Conservation (phyloP, 2,888 invertebrate genomes). For the Acronicta leporina region DNA sequence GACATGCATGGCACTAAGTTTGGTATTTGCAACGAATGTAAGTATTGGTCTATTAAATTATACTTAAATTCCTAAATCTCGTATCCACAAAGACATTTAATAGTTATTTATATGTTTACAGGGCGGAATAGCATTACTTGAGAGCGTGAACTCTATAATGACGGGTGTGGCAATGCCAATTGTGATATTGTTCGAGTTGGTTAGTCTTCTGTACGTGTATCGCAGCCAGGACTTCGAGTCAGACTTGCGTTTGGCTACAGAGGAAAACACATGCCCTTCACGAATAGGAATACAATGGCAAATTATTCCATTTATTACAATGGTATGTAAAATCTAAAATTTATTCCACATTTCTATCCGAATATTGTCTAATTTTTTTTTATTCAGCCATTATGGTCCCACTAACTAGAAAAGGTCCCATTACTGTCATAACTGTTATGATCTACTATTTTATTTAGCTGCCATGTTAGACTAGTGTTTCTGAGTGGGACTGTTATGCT, state of each 20-base stretch:
- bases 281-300: conserved; percentile 76
- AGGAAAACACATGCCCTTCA: conserved; percentile 75
- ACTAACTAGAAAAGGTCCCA: too few species aligned
- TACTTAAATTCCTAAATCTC: neutral
- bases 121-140: conserved; percentile 78
- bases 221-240: conserved; percentile 78
- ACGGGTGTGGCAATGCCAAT: conserved; percentile 70
- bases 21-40: conserved; percentile 75
- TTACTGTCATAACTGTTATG: too few species aligned
- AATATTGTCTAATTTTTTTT: too few species aligned
- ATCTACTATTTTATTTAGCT: too few species aligned
- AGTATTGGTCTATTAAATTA: conserved; percentile 39
- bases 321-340: conserved; percentile 61
- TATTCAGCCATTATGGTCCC: too few species aligned
- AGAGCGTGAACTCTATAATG: conserved; percentile 75
- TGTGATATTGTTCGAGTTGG: conserved; percentile 73
- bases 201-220: conserved; percentile 75
- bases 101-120: conserved; percentile 42
- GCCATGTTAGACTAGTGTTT: too few species aligned
- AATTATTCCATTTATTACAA: conserved; percentile 71
- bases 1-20: conserved; percentile 72
- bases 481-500: too few species aligned
- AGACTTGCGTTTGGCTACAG: conserved; percentile 78
- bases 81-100: neutral
- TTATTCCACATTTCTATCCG: too few species aligned